Conservation (phyloP, 2,888 invertebrate species). For the Cheiracanthium punctorium region DNA sequence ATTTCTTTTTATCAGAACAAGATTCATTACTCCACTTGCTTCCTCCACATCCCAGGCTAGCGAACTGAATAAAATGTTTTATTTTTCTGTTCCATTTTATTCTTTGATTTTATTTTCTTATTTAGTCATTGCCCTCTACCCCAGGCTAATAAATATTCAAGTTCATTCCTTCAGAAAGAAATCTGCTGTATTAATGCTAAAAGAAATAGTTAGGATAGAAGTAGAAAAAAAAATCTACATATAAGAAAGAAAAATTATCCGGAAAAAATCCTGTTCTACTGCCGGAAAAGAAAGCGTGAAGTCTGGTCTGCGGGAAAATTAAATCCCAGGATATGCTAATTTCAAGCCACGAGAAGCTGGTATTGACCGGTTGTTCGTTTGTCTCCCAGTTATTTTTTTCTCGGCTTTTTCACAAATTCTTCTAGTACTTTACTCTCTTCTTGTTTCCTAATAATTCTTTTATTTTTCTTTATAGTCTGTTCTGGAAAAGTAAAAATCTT, state of each 20-base stretch:
- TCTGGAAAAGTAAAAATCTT: constrained; percentile 31
- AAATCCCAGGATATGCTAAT: constrained; percentile 62
- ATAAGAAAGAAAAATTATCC: constrained; percentile 13
- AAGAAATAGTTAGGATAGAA: constrained; percentile 36
- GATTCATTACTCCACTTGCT: constrained; percentile 47
- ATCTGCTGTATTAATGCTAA: constrained; percentile 51
- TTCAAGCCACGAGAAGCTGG: constrained; percentile 32
- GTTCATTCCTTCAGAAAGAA: constrained; percentile 34
- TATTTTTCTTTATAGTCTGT: constrained; percentile 18
- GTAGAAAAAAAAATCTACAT: constrained; percentile 2
- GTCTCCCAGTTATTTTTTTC: not conserved
- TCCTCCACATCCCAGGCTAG: not conserved
- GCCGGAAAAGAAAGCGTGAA: constrained; percentile 33
- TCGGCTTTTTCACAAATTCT: constrained; percentile 34
- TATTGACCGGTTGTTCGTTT: constrained; percentile 49
- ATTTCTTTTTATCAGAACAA: constrained; percentile 2
- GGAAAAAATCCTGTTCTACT: not conserved
- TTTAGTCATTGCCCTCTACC: constrained; percentile 20
- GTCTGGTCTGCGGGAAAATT: constrained; percentile 46
- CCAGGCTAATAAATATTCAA: constrained; percentile 65
- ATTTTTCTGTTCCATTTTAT: not conserved
- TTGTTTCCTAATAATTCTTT: constrained; percentile 26
- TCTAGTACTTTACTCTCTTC: constrained; percentile 17
- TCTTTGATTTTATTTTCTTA: constrained; percentile 35
- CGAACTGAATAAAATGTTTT: not conserved